Percentiles rank a stretch among this genome's conserved stretches.
These are phyloP conservation scores for Acanthochromis polyacanthus DNA, from an alignment of 2,113 vertebrate species.

Conservation along the genomic window DNA sequence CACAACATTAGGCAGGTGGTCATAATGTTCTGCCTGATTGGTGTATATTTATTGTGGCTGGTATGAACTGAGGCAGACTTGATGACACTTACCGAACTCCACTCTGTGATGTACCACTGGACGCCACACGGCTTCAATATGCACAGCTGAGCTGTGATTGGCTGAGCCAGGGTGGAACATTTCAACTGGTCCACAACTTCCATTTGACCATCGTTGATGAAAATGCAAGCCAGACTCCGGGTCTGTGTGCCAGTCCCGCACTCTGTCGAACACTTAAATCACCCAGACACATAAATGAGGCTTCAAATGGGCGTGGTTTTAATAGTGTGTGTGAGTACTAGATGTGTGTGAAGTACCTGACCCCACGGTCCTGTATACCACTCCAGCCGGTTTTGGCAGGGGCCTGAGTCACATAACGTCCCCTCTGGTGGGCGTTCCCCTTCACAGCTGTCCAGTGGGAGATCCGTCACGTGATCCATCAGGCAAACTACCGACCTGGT, in stretches of 20 bases:
- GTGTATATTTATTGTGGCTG: too few relatives aligned
- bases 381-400: constrained; percentile 88
- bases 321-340: neutral
- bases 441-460: constrained; percentile 92
- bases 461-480: constrained; percentile 89
- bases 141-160: constrained; percentile 84
- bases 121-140: constrained; percentile 80
- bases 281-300: constrained; percentile 9
- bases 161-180: constrained; percentile 83
- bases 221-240: constrained; percentile 86
- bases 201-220: constrained; percentile 76
- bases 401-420: constrained; percentile 85
- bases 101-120: constrained; percentile 86
- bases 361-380: constrained; percentile 94
- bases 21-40: too few relatives aligned
- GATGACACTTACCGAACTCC: constrained; percentile 83
- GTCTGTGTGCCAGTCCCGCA: constrained; percentile 88
- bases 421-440: constrained; percentile 86
- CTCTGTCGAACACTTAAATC: constrained; percentile 87
- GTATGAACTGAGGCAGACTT: neutral
- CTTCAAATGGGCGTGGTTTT: constrained; percentile 1
- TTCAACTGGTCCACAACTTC: constrained; percentile 77
- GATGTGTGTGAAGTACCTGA: constrained; percentile 83
- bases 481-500: constrained; percentile 90
- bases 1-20: too few relatives aligned